Base-by-base conservation (phyloP, 1,140 invertebrate species). In the Drosophila busckii region DNA sequence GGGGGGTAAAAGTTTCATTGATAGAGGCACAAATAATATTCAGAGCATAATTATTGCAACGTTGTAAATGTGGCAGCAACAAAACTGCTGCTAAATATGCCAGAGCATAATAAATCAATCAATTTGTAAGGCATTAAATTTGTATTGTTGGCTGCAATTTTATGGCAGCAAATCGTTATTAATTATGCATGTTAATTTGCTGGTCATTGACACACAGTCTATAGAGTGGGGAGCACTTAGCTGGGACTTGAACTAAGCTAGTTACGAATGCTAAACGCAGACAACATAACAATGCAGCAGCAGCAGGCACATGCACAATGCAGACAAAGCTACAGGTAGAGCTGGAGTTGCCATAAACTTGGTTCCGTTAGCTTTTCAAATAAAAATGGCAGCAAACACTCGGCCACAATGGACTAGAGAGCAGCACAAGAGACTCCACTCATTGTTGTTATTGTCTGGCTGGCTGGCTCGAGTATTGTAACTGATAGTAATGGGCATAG, bases 31-130 rank as follows among this genome's bases (percentile, higher is more conserved):
- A 12, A 13, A 32, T 28, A 44, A 34, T 73, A 62, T 49, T 23
- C 23, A 40, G 15, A 37, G 29, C 55, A 73, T 65, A 68, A 73
- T 82, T 65, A 82, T 69, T 78, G 69, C 54, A 82, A 67, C 61
- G 48, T 63, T 63, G 16, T 26, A 22, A 56, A 37, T 31, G 45
- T 8, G 12, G n/a, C 25, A 34, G 17, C 10, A 13, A 23, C 53
- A 59, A 20, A 22, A 45, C 35, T 23, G 19, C 35, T 32, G 35
- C 38, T 53, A 44, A 19, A 29, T 26, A 56, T 78, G 25, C n/a
- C n/a, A n/a, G n/a, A n/a, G n/a, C 64, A 78, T 78, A 73, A 73
- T 78, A 80, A 80, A 78, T 78, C 73, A 78, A 78, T 78, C 73
- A 78, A 80, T 78, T 80, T 78, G 42, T 32, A 31, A 23, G 45